Conservation (phyloP, 2,113 vertebrate species). For the Nycticebus coucang region DNA sequence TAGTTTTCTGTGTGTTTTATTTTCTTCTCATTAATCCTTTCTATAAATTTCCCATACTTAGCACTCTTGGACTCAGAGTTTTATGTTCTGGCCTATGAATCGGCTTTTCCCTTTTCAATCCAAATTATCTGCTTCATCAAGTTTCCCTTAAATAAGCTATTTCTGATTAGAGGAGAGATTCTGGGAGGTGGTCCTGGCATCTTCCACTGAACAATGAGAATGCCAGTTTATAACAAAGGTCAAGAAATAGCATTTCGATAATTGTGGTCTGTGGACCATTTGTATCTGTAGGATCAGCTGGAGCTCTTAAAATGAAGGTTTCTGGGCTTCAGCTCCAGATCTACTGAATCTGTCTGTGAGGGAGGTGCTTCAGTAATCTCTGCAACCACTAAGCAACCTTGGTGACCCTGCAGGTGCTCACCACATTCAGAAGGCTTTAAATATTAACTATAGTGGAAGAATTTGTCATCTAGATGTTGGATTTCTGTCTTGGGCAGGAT, state of each 20-base stretch:
- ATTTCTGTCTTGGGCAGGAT: background rate
- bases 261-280: background rate
- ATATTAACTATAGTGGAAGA: background rate
- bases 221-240: conserved; percentile 3
- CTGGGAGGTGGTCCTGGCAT: background rate
- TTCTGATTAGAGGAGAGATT: conserved; percentile 21
- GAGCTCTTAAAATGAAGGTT: background rate
- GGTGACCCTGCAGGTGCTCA: background rate
- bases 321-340: background rate
- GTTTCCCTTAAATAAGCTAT: conserved; percentile 43
- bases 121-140: conserved; percentile 32
- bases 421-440: background rate
- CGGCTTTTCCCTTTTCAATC: conserved; percentile 29
- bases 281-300: background rate
- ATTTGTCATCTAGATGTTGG: background rate
- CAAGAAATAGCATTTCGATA: conserved; percentile 36
- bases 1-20: background rate
- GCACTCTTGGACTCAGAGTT: conserved; percentile 13
- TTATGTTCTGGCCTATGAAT: conserved; percentile 33
- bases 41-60: background rate
- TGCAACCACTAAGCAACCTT: background rate
- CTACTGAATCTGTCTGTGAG: background rate
- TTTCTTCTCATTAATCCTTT: conserved; percentile 22
- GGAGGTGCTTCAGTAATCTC: background rate
- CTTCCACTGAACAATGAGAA: conserved; percentile 17